phyloP scores from a whole-genome alignment of 2,888 invertebrate species.

The Noctua comes region DNA sequence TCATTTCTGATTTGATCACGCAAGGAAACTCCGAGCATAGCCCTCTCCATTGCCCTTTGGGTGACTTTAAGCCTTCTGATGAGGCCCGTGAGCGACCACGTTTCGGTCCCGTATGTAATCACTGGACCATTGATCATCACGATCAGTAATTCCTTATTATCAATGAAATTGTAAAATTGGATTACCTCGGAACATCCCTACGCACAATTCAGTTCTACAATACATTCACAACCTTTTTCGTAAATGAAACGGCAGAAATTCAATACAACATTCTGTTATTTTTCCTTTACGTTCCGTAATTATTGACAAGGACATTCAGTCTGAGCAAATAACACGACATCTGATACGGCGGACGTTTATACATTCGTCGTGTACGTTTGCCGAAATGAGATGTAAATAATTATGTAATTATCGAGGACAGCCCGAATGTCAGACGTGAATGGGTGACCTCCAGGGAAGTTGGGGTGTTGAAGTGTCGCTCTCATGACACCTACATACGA shows the following conservation, averaged over 20 bases:
- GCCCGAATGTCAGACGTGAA: constrained; percentile 24
- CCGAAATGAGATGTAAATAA: constrained; percentile 39
- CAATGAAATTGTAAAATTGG: neutral
- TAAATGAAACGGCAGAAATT: neutral
- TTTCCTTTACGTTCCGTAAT: constrained; percentile 6
- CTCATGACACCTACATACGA: neutral
- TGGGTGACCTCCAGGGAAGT: constrained; percentile 21
- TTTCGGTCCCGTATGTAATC: no score
- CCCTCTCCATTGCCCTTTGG: no score
- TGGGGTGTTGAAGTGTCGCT: constrained; percentile 12
- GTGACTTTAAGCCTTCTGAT: no score
- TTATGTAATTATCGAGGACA: constrained; percentile 29
- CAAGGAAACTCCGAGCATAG: no score
- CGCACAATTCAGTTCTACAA: neutral
- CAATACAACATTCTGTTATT: constrained; percentile 6
- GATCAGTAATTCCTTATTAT: neutral
- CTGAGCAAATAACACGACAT: constrained; percentile 32
- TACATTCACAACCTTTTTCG: neutral
- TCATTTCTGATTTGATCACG: no score
- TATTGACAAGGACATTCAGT: constrained; percentile 28
- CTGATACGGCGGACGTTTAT: constrained; percentile 15
- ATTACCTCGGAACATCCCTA: neutral
- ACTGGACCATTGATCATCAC: no score
- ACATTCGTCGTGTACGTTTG: constrained; percentile 15
- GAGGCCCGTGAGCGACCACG: no score